A percentile compares a stretch with the other conserved stretches of the same genome.
These are phyloP conservation scores for Mormyrus proboscirostris DNA, from an alignment of 2,797 vertebrate genomes.

Conservation along the genomic window DNA sequence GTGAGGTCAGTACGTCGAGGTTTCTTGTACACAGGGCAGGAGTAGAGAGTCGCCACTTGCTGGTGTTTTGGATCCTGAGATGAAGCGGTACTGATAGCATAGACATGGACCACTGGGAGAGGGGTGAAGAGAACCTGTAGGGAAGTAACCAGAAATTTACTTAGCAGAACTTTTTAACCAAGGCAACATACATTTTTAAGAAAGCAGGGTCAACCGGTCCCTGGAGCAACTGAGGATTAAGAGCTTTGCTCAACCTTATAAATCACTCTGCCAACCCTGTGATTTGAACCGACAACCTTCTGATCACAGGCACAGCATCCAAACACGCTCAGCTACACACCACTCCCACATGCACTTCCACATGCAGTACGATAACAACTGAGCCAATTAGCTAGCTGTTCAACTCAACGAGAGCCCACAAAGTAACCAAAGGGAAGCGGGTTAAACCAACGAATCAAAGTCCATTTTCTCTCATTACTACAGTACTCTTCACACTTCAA, in stretches of 20 bases:
- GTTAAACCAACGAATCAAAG: not conserved
- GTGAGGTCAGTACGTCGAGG: constrained; percentile 71
- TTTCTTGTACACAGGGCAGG: constrained; percentile 75
- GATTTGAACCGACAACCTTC: not conserved
- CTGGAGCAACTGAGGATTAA: not conserved
- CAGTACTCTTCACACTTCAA: not conserved
- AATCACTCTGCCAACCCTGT: not conserved
- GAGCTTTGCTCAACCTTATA: not conserved
- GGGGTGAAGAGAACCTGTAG: constrained; percentile 70
- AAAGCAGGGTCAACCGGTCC: not conserved
- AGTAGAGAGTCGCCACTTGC: constrained; percentile 49
- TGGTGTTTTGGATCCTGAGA: constrained; percentile 41
- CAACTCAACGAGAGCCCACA: not conserved
- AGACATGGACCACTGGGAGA: constrained; percentile 75
- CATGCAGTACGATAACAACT: not conserved
- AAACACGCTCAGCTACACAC: not conserved
- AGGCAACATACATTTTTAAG: not conserved
- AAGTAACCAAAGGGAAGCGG: not conserved
- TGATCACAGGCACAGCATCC: not conserved
- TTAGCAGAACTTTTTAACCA: not conserved
- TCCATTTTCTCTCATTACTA: not conserved
- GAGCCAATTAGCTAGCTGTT: not conserved
- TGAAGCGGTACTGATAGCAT: constrained; percentile 55
- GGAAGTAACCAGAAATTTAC: not conserved
- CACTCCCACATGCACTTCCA: not conserved